These are phyloP conservation scores for Eueremaeus valkanovi DNA, from an alignment of 2,888 invertebrate genomes.

Conservation along the genomic window DNA sequence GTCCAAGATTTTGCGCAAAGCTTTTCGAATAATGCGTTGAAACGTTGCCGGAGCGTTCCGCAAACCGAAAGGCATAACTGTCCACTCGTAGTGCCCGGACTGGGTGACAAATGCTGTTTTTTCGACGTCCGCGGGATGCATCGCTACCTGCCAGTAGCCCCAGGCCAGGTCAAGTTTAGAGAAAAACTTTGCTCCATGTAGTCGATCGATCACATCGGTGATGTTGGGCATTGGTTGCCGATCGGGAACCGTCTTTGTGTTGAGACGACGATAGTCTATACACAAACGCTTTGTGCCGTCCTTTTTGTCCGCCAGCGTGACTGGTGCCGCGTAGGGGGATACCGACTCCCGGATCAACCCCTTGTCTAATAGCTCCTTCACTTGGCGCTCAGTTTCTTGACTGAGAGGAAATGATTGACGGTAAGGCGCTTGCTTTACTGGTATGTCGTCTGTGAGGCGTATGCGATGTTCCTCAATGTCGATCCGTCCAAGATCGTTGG, in stretches of 20 bases:
- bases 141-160: constrained; percentile 48
- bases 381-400: too few relatives aligned
- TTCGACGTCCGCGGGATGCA: constrained; percentile 44
- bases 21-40: constrained; percentile 45
- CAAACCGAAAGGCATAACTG: constrained; percentile 46
- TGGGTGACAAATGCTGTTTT: constrained; percentile 48
- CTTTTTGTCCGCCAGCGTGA: constrained; percentile 4
- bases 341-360: not conserved
- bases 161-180: constrained; percentile 43
- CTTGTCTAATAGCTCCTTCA: too few relatives aligned
- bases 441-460: too few relatives aligned
- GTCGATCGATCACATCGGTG: constrained; percentile 44
- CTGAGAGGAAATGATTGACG: too few relatives aligned
- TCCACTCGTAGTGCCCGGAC: constrained; percentile 45
- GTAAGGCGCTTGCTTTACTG: too few relatives aligned
- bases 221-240: constrained; percentile 46
- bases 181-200: constrained; percentile 44
- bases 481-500: too few relatives aligned
- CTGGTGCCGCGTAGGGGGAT: constrained; percentile 7
- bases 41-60: constrained; percentile 47
- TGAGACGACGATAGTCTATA: constrained; percentile 38
- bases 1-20: constrained; percentile 21
- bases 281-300: not conserved
- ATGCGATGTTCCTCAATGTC: too few relatives aligned
- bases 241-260: constrained; percentile 46